Conservation (phyloP, 1,140 invertebrate species). For the Drosophila ironensis region DNA sequence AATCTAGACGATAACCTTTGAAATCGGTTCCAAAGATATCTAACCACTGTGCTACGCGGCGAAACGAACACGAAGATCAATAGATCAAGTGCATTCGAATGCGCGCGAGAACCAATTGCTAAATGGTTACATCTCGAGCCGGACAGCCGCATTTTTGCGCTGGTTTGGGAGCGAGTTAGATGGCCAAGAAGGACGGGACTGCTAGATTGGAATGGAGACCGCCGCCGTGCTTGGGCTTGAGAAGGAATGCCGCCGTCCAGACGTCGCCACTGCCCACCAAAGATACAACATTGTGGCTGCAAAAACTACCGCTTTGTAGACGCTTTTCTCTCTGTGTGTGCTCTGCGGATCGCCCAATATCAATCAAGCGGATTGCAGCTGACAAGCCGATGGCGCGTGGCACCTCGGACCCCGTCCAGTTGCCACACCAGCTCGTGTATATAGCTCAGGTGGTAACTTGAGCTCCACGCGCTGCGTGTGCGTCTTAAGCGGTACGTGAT, state of each 20-base stretch:
- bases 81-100: constrained; percentile 77
- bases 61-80: constrained; percentile 73
- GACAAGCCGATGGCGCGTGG: constrained; percentile 34
- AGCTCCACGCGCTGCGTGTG: constrained; percentile 50
- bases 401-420: constrained; percentile 13
- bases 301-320: too few relatives aligned
- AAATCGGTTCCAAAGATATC: too few relatives aligned
- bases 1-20: too few relatives aligned
- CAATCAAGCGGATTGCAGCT: constrained; percentile 64
- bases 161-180: neutral
- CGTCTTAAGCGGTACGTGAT: constrained; percentile 63
- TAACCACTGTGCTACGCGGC: constrained; percentile 51
- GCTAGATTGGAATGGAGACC: constrained; percentile 25
- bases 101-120: constrained; percentile 57
- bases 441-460: constrained; percentile 53
- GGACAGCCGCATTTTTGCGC: constrained; percentile 45
- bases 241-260: constrained; percentile 68
- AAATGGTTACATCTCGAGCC: constrained; percentile 70
- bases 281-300: too few relatives aligned
- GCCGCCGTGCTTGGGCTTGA: constrained; percentile 41
- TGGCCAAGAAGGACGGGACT: neutral
- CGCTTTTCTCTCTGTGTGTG: constrained; percentile 14
- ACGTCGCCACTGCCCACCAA: constrained; percentile 60
- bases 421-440: neutral
- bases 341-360: constrained; percentile 64